A percentile compares a stretch with the other conserved stretches of the same genome.
These are phyloP conservation scores for Onychomys leucogaster DNA, from an alignment of 2,797 vertebrate genomes.

Conservation along the genomic window DNA sequence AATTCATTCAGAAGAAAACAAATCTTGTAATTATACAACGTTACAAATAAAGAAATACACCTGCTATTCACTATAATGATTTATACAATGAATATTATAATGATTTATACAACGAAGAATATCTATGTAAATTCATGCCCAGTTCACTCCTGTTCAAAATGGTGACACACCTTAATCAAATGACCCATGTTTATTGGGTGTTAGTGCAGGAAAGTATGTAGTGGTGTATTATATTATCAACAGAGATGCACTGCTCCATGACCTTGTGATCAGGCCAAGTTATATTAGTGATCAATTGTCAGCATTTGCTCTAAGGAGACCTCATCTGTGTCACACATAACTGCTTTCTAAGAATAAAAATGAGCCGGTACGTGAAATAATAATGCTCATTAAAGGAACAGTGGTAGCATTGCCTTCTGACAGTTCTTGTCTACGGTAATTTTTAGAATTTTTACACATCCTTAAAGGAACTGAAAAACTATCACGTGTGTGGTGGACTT, in stretches of 20 bases:
- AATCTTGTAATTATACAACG: slow-evolving; percentile 43
- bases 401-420: not conserved
- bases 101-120: not conserved
- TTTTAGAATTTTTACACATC: not conserved
- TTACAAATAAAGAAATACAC: slow-evolving; percentile 55
- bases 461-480: slow-evolving; percentile 17
- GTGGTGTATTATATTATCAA: not conserved
- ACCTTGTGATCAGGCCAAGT: not conserved
- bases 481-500: not conserved
- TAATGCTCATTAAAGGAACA: slow-evolving; percentile 24
- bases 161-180: not conserved
- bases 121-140: slow-evolving; percentile 2
- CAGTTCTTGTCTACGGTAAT: not conserved
- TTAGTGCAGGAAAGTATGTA: slow-evolving; percentile 1
- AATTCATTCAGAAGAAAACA: slow-evolving; percentile 30
- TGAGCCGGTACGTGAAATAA: not conserved
- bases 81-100: not conserved
- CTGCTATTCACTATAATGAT: not conserved
- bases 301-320: not conserved
- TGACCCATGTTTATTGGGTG: not conserved
- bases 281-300: slow-evolving; percentile 26
- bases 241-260: not conserved
- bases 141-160: slow-evolving; percentile 35
- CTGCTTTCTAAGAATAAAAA: slow-evolving; percentile 33
- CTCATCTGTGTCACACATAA: not conserved